Evolutionary conservation across 2,888 invertebrate species (phyloP).

Genomic region (Acronicta alni): DNA sequence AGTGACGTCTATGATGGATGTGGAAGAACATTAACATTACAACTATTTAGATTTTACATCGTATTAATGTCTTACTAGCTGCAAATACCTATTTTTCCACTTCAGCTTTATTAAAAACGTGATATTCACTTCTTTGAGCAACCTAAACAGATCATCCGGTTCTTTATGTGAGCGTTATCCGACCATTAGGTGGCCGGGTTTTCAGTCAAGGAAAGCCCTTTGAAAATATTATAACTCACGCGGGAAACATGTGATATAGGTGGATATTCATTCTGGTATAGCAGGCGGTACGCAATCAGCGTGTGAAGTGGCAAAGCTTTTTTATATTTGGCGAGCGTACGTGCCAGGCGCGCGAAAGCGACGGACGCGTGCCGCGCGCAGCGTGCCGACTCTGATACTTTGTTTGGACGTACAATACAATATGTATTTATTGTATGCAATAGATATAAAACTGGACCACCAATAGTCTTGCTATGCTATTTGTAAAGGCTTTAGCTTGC

Average conservation of each 20-base stretch:
- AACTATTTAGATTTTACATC: no score
- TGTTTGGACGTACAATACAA: slow-evolving; percentile 38
- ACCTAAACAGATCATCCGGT: slow-evolving; percentile 45
- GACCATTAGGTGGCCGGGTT: slow-evolving; percentile 51
- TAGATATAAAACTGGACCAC: slow-evolving; percentile 9
- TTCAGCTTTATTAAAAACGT: slow-evolving; percentile 22
- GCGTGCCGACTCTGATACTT: slow-evolving; percentile 12
- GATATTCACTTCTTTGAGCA: slow-evolving; percentile 45
- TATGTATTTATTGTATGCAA: slow-evolving; percentile 25
- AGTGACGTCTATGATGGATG: no score
- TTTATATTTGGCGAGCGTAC: slow-evolving; percentile 55
- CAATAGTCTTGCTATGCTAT: no score
- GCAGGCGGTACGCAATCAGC: slow-evolving; percentile 50
- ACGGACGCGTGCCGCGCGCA: slow-evolving; percentile 25
- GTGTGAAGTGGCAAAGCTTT: slow-evolving; percentile 54
- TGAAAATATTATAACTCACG: slow-evolving; percentile 51
- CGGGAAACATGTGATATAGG: slow-evolving; percentile 28
- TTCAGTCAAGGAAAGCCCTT: slow-evolving; percentile 46
- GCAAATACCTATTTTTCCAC: slow-evolving; percentile 30
- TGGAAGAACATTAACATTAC: no score
- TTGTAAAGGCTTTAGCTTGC: no score
- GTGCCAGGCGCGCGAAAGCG: slow-evolving; percentile 37
- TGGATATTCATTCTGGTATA: slow-evolving; percentile 30
- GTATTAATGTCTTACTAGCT: no score
- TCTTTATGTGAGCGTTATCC: slow-evolving; percentile 49